These are phyloP conservation scores for Stictocephala bisonia DNA, from an alignment of 2,888 invertebrate species.

Conservation along the genomic window DNA sequence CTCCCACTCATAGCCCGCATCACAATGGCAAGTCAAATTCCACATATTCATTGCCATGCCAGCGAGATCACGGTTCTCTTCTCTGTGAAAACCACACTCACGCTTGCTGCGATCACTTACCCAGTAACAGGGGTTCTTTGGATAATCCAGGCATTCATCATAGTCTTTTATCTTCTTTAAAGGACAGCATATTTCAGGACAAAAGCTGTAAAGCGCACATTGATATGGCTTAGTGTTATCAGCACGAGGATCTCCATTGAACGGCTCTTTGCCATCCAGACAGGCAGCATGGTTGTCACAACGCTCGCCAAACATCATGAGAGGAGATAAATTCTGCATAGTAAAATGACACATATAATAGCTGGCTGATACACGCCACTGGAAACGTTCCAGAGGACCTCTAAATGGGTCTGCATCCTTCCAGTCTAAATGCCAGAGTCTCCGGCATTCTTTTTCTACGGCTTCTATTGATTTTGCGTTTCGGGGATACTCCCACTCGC, in stretches of 20 bases:
- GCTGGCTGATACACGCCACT: slow-evolving; percentile 72
- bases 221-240: slow-evolving; percentile 68
- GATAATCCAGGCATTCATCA: slow-evolving; percentile 65
- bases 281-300: slow-evolving; percentile 75
- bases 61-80: slow-evolving; percentile 66
- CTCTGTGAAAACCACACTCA: slow-evolving; percentile 64
- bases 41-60: slow-evolving; percentile 69
- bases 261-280: slow-evolving; percentile 65
- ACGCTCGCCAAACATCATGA: slow-evolving; percentile 68
- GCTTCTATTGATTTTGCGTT: slow-evolving; percentile 64
- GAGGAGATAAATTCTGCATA: slow-evolving; percentile 65
- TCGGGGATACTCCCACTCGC: slow-evolving; percentile 64
- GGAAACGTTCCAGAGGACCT: slow-evolving; percentile 67
- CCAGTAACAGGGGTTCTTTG: slow-evolving; percentile 68
- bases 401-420: slow-evolving; percentile 65
- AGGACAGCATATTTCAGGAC: slow-evolving; percentile 75
- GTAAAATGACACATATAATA: slow-evolving; percentile 78
- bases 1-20: slow-evolving; percentile 69
- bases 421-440: slow-evolving; percentile 65
- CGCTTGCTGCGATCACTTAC: slow-evolving; percentile 56
- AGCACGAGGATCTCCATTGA: slow-evolving; percentile 70
- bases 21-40: slow-evolving; percentile 72
- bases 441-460: slow-evolving; percentile 68
- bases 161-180: slow-evolving; percentile 65
- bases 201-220: slow-evolving; percentile 75